Percentiles rank a stretch among this genome's conserved stretches.
Evolutionary conservation across 2,888 invertebrate genomes (phyloP).

Genomic region (Erpobdella octoculata): DNA sequence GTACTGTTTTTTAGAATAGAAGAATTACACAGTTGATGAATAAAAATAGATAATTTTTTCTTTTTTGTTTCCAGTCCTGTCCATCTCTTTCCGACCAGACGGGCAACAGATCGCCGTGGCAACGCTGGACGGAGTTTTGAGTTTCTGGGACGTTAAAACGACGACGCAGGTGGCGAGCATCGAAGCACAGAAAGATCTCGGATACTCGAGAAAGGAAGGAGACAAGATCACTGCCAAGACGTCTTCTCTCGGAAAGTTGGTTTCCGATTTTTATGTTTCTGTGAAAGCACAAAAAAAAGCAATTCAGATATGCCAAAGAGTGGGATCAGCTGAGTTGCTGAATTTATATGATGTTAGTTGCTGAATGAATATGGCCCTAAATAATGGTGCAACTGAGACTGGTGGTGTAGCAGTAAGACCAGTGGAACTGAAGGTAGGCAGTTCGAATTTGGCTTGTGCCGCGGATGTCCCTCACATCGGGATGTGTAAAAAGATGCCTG

Average conservation of each 20-base stretch:
- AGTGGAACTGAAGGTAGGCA: no score
- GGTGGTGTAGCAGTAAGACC: no score
- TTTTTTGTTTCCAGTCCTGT: slow-evolving; percentile 58
- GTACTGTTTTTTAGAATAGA: no score
- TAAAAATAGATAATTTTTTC: not conserved
- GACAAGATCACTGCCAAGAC: slow-evolving; percentile 82
- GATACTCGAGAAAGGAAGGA: slow-evolving; percentile 70
- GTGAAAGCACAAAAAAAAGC: not conserved
- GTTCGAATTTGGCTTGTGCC: no score
- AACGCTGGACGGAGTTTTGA: slow-evolving; percentile 60
- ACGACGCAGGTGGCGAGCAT: slow-evolving; percentile 63
- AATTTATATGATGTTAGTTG: no score
- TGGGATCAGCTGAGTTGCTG: no score
- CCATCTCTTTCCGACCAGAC: slow-evolving; percentile 77
- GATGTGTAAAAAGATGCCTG: no score
- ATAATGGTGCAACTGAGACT: no score
- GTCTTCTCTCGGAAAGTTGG: slow-evolving; percentile 49
- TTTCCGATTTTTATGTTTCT: not conserved
- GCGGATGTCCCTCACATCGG: no score
- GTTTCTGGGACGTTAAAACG: slow-evolving; percentile 45
- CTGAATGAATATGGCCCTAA: no score
- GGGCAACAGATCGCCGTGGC: slow-evolving; percentile 87
- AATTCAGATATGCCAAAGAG: no score
- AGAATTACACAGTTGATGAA: no score
- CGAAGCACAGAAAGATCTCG: slow-evolving; percentile 81